Percentiles rank a stretch among this genome's conserved stretches.
Conservation (phyloP, 2,797 vertebrate genomes). For the Petrocephalus sullivani region DNA sequence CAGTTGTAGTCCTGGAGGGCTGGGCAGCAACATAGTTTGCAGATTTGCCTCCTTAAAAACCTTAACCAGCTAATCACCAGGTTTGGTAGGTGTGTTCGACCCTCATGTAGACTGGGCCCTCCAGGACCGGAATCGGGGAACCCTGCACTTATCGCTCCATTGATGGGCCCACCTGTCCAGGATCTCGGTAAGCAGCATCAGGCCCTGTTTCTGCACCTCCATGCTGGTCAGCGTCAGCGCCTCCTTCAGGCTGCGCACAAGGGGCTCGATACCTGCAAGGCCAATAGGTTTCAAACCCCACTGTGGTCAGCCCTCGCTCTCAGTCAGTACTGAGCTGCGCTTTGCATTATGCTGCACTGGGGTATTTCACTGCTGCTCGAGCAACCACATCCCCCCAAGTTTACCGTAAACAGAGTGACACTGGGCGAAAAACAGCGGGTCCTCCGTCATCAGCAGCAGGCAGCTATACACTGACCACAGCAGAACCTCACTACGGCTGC, state of each 20-base stretch:
- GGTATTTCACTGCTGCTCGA: background rate
- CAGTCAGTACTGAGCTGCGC: background rate
- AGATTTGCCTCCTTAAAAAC: too few species aligned
- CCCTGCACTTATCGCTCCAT: background rate
- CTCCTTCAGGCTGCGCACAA: constrained; percentile 79
- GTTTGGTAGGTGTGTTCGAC: background rate
- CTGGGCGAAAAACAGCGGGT: constrained; percentile 84
- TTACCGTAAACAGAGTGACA: constrained; percentile 92
- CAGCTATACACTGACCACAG: constrained; percentile 83
- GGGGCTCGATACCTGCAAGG: constrained; percentile 79
- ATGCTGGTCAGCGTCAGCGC: constrained; percentile 67
- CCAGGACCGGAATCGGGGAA: background rate
- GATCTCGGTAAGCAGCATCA: constrained; percentile 80
- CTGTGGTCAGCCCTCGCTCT: background rate
- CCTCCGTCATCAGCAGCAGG: constrained; percentile 76
- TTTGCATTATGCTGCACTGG: background rate
- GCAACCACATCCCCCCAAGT: constrained; percentile 22
- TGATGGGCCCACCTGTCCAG: constrained; percentile 71
- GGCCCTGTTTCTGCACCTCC: constrained; percentile 80
- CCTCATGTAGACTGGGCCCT: background rate
- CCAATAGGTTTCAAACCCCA: constrained; percentile 16
- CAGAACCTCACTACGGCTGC: constrained; percentile 68
- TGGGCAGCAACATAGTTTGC: background rate
- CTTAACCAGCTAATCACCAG: background rate
- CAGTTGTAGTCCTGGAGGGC: background rate